A percentile compares a stretch with the other conserved stretches of the same genome.
Evolutionary conservation across 2,113 vertebrate species (phyloP).

Genomic region (Sinocyclocheilus anshuiensis): DNA sequence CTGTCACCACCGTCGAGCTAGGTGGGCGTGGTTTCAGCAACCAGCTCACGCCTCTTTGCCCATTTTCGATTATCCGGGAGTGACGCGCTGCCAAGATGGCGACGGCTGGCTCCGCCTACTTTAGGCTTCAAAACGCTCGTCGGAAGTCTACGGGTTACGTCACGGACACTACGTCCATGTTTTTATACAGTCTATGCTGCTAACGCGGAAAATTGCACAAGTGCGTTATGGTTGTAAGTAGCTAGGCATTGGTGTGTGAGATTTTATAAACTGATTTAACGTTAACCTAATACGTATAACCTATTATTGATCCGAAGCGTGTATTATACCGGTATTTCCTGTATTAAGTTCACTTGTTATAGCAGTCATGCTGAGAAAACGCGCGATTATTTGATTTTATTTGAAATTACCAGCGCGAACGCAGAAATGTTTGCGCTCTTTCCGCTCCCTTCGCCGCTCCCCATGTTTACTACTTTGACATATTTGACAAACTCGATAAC

Average conservation of each 20-base stretch:
- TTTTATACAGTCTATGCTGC: no score
- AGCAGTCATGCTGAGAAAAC: neutral
- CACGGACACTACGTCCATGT: no score
- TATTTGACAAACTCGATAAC: neutral
- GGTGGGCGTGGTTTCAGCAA: no score
- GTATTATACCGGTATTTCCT: neutral
- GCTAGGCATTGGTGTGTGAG: neutral
- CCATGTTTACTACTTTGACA: constrained; percentile 33
- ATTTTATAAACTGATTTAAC: neutral
- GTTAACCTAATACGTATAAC: neutral
- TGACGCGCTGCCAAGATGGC: no score
- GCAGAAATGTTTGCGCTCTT: neutral
- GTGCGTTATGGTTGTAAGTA: neutral
- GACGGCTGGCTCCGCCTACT: no score
- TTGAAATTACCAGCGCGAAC: neutral
- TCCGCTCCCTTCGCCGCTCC: neutral
- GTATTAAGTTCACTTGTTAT: neutral
- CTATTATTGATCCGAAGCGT: neutral
- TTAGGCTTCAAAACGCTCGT: no score
- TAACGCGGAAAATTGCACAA: neutral
- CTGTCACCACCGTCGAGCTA: no score
- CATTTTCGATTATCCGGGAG: no score
- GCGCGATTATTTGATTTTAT: neutral
- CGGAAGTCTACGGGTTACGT: no score
- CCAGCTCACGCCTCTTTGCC: no score